Evolutionary conservation across 2,888 invertebrate species (phyloP).

Genomic region (Eubasilissa splendida): DNA sequence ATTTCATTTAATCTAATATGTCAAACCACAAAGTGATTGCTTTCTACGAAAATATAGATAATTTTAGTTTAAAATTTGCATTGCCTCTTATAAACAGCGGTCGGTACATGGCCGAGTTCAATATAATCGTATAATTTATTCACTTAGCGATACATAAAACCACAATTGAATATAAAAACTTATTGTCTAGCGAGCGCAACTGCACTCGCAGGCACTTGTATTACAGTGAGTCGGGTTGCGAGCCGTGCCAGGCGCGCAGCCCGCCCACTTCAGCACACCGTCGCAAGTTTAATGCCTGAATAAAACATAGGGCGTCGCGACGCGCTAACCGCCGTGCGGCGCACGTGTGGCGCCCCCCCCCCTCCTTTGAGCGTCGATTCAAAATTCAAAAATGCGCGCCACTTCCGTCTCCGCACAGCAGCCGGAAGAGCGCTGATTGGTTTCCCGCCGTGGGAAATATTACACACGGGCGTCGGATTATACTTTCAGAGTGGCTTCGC

Average conservation of each 20-base stretch:
- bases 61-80: too few relatives aligned
- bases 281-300: conserved; percentile 22
- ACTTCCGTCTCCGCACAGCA: conserved; percentile 5
- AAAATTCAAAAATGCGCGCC: conserved; percentile 24
- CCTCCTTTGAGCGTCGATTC: conserved; percentile 17
- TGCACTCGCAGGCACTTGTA: too few relatives aligned
- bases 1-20: too few relatives aligned
- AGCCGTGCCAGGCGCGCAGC: neutral
- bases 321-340: neutral
- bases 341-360: neutral
- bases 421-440: conserved; percentile 12
- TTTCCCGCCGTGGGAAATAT: conserved; percentile 12
- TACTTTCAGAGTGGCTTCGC: too few relatives aligned
- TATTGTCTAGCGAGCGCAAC: too few relatives aligned
- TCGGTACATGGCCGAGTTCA: too few relatives aligned
- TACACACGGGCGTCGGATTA: neutral
- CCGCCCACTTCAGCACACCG: conserved; percentile 3
- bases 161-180: too few relatives aligned
- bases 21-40: too few relatives aligned
- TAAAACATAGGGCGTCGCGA: conserved; percentile 32
- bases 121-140: too few relatives aligned
- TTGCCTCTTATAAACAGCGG: too few relatives aligned
- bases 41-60: too few relatives aligned
- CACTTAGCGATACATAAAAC: too few relatives aligned
- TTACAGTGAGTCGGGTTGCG: neutral